These are phyloP conservation scores for Circaetus gallicus DNA, from an alignment of 2,113 vertebrate genomes.

Conservation along the genomic window DNA sequence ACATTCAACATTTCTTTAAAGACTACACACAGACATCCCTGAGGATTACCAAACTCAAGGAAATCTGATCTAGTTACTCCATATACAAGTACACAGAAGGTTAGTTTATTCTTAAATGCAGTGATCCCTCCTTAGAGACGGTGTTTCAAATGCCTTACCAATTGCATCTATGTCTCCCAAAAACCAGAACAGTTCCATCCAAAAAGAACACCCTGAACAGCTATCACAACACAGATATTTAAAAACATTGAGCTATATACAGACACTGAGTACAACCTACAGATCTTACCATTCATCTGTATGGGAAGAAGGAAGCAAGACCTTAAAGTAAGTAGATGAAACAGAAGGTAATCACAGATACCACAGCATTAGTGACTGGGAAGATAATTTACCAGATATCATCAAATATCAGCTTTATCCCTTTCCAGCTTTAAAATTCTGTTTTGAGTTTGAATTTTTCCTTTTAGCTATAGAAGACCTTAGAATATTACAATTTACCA, in stretches of 20 bases:
- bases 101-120: background rate
- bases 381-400: no score
- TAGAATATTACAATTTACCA: background rate
- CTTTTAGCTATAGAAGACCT: background rate
- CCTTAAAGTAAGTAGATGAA: background rate
- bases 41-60: background rate
- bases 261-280: background rate
- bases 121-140: background rate
- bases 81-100: background rate
- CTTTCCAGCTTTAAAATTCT: background rate
- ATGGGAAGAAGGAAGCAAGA: background rate
- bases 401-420: background rate
- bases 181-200: background rate
- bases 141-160: background rate
- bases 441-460: background rate
- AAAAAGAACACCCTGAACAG: background rate
- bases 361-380: background rate
- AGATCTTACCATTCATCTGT: background rate
- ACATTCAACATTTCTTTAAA: background rate
- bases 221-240: background rate
- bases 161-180: background rate
- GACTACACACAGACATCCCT: background rate
- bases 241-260: fast-evolving
- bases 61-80: background rate
- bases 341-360: background rate